Conservation (phyloP, 1,140 invertebrate species). For the Drosophila nikananu region DNA sequence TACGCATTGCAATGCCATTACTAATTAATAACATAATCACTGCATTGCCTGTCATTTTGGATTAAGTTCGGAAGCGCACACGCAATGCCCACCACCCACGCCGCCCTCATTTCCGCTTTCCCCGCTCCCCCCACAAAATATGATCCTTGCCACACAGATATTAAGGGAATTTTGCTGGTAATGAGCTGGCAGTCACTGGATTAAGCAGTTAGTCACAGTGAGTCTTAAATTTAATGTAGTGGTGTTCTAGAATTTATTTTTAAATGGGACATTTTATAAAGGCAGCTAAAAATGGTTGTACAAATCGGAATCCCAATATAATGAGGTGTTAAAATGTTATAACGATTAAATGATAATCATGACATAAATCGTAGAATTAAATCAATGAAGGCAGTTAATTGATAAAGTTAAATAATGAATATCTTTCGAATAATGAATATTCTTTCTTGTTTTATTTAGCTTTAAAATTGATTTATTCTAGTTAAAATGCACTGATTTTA, state of each 20-base stretch:
- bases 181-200: slow-evolving; percentile 14
- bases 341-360: no score
- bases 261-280: neutral
- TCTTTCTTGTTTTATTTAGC: no score
- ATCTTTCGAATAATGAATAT: no score
- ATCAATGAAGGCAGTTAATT: no score
- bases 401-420: no score
- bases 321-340: no score
- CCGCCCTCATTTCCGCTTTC: neutral
- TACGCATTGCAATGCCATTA: slow-evolving; percentile 67
- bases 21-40: slow-evolving; percentile 81
- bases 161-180: slow-evolving; percentile 1
- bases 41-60: slow-evolving; percentile 64
- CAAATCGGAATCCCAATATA: no score
- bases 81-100: neutral
- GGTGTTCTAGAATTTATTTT: neutral
- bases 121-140: neutral
- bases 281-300: neutral
- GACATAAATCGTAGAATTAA: no score
- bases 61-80: slow-evolving; percentile 45
- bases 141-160: slow-evolving; percentile 9
- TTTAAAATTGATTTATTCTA: no score
- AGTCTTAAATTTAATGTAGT: neutral
- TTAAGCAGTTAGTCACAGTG: slow-evolving; percentile 4
- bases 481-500: no score